A percentile compares a stretch with the other conserved stretches of the same genome.
phyloP scores from a whole-genome alignment of 2,797 vertebrate species.

The Sebastiscus albofasciatus region DNA sequence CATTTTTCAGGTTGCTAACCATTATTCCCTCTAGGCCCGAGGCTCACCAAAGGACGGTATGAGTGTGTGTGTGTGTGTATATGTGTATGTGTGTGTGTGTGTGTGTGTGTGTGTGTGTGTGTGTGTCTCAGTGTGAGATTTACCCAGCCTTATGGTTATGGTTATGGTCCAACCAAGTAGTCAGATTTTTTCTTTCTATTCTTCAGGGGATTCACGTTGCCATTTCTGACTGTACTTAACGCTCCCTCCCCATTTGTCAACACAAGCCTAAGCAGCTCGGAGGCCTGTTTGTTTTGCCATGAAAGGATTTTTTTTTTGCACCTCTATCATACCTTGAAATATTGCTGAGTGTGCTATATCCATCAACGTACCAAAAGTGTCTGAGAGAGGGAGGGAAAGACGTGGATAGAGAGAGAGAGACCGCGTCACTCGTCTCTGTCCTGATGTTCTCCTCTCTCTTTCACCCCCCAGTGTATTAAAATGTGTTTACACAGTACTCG shows the following conservation, averaged over 20 bases:
- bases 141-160: conserved; percentile 54
- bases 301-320: conserved; percentile 49
- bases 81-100: conserved; percentile 22
- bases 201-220: conserved; percentile 65
- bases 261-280: conserved; percentile 64
- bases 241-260: conserved; percentile 72
- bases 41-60: conserved; percentile 58
- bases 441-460: conserved; percentile 29
- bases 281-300: conserved; percentile 71
- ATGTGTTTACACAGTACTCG: conserved; percentile 66
- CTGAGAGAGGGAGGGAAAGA: conserved; percentile 2
- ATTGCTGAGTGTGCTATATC: conserved; percentile 66
- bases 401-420: neutral
- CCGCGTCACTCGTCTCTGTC: conserved; percentile 28
- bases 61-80: conserved; percentile 28
- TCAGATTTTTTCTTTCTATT: conserved; percentile 51
- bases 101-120: conserved; percentile 20
- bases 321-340: conserved; percentile 68
- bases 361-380: conserved; percentile 52
- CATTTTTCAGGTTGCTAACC: conserved; percentile 88
- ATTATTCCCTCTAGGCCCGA: conserved; percentile 81
- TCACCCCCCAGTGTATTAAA: conserved; percentile 48
- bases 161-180: conserved; percentile 68
- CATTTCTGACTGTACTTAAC: conserved; percentile 67
- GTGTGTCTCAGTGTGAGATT: conserved; percentile 26